Conservation (phyloP, 2,797 vertebrate genomes). For the Discoglossus pictus region DNA sequence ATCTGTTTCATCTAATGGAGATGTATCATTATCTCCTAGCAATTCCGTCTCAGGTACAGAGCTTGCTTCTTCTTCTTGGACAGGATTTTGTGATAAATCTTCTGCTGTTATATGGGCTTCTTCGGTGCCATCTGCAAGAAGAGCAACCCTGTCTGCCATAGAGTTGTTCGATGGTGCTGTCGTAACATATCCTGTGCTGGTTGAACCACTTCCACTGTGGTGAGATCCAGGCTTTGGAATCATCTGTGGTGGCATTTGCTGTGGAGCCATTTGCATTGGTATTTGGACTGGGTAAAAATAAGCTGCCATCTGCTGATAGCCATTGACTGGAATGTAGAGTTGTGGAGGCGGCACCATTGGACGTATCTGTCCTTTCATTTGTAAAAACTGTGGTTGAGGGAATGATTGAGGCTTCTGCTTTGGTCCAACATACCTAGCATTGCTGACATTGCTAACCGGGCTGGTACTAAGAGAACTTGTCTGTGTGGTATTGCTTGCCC, state of each 20-base stretch:
- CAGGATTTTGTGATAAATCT: slow-evolving; percentile 71
- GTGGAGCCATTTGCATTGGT: slow-evolving; percentile 88
- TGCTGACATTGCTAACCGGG: slow-evolving; percentile 88
- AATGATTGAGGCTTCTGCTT: slow-evolving; percentile 87
- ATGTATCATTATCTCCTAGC: slow-evolving; percentile 82
- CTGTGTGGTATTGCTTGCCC: slow-evolving; percentile 91
- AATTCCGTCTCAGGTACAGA: slow-evolving; percentile 90
- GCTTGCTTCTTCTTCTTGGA: slow-evolving; percentile 74
- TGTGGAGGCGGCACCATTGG: slow-evolving; percentile 86
- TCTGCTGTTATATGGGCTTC: slow-evolving; percentile 68
- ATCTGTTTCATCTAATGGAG: slow-evolving; percentile 76
- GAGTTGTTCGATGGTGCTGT: slow-evolving; percentile 87
- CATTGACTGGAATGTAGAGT: slow-evolving; percentile 95
- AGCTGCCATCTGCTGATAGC: slow-evolving; percentile 91
- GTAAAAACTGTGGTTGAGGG: slow-evolving; percentile 88
- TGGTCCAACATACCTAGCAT: slow-evolving; percentile 84
- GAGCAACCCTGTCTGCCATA: slow-evolving; percentile 78
- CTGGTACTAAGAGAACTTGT: slow-evolving; percentile 96
- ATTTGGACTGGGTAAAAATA: slow-evolving; percentile 97
- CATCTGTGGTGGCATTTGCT: slow-evolving; percentile 83
- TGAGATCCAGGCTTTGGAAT: slow-evolving; percentile 87
- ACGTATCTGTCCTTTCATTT: slow-evolving; percentile 89
- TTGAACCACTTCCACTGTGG: slow-evolving; percentile 94
- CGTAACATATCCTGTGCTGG: slow-evolving; percentile 93
- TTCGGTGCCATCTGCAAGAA: slow-evolving; percentile 75